Evolutionary conservation across 2,888 invertebrate genomes (phyloP), one percentile per base, ranked within the genome.

Genomic region (Temnothorax unifasciatus): DNA sequence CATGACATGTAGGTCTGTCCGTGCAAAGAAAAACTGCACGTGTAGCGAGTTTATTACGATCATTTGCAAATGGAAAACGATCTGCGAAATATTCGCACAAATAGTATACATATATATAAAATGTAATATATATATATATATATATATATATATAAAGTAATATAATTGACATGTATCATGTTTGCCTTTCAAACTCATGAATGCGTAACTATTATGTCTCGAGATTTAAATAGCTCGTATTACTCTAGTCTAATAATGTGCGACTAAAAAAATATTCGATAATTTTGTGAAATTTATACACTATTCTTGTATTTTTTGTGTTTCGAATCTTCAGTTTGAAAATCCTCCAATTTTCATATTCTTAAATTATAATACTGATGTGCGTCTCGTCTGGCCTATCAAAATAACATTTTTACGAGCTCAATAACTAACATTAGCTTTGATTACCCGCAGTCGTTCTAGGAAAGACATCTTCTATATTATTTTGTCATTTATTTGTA

Each of bases 161-260:
- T 25, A 44, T 68, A 25, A 44, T 25, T 18, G 25, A 66, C 21
- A 21, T 1, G 5, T 69, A 15, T 54, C 38, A 38, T 52, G 15
- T 57, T 73, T 73, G 15, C 29, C n/a, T 44, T 3, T 47, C 25
- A 18, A 13, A 41, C 25, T 25, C n/a, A 3, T 79, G 9, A 69
- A 61, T 25, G 29, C 15, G 15, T n/a, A 57, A 71, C 29, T 38
- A 74, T 59, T 25, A n/a, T 13, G 25, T 11, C 34, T 54, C n/a
- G 21, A 57, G 13, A 57, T 54, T 52, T 77, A 54, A 68, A 77
- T 79, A 81, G 13, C 25, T 75, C 57, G 8, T 57, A 44, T 44
- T 47, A 34, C 21, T 50, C 38, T 18, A 71, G 11, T 38, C 34
- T 34, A 34, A 38, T 44, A 15, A 8, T 50, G 63, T 21, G 4